Evolutionary conservation across 2,113 vertebrate genomes (phyloP).

Genomic region (Promerops cafer): DNA sequence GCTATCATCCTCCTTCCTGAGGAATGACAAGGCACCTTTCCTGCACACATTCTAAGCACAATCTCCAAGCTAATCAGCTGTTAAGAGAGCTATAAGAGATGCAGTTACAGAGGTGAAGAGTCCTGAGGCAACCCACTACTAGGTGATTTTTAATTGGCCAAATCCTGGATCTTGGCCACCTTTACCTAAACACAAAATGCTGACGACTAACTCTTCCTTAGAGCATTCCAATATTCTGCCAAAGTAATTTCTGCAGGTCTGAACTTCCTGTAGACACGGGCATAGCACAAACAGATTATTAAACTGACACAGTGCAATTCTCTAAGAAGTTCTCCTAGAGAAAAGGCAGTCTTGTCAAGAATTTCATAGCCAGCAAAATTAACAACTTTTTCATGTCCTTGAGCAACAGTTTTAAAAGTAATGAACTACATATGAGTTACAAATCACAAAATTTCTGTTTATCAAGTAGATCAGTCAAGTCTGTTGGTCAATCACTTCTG

Average conservation of each 20-base stretch:
- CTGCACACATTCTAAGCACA: not conserved
- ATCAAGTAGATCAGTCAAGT: not conserved
- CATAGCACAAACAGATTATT: not conserved
- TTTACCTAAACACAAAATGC: not conserved
- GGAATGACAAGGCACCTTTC: not conserved
- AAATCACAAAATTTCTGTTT: not conserved
- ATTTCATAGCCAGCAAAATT: not conserved
- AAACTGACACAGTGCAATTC: not conserved
- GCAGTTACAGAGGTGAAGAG: not conserved
- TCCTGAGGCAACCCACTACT: rapidly evolving
- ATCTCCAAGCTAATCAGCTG: not conserved
- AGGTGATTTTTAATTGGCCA: not conserved
- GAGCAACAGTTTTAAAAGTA: not conserved
- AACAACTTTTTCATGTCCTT: not conserved
- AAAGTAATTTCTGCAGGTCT: not conserved
- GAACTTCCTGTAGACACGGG: not conserved
- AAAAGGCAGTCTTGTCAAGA: not conserved
- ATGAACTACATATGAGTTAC: not conserved
- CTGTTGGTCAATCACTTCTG: not conserved
- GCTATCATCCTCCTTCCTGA: not conserved
- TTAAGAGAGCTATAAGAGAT: not conserved
- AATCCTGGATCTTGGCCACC: not conserved
- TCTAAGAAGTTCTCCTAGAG: not conserved
- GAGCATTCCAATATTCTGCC: not conserved
- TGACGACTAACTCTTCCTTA: not conserved